A percentile compares a stretch with the other conserved stretches of the same genome.
Evolutionary conservation across 2,888 invertebrate species (phyloP).

Genomic region (Ophion ellenae): DNA sequence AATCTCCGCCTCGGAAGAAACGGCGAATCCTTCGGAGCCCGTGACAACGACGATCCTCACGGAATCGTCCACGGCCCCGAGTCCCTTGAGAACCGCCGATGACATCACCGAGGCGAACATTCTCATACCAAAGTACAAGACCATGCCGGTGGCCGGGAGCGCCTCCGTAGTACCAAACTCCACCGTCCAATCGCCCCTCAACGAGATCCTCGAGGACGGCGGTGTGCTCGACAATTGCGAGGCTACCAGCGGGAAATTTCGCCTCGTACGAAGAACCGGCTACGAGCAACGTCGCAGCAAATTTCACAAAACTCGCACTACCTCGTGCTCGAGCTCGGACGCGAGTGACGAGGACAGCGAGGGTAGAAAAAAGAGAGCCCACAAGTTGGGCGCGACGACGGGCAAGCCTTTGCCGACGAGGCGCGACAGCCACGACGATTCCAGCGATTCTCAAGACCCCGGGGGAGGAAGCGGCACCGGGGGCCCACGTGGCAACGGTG

Average conservation of each 20-base stretch:
- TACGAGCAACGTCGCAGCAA: slow-evolving; percentile 88
- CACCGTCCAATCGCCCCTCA: slow-evolving; percentile 85
- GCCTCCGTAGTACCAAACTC: slow-evolving; percentile 78
- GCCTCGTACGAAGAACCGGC: slow-evolving; percentile 76
- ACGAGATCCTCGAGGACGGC: slow-evolving; percentile 89
- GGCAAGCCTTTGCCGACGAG: slow-evolving; percentile 87
- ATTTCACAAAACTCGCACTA: slow-evolving; percentile 90
- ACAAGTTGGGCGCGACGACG: slow-evolving; percentile 88
- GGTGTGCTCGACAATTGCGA: slow-evolving; percentile 78
- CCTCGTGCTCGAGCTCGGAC: slow-evolving; percentile 97
- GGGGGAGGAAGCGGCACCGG: slow-evolving; percentile 84
- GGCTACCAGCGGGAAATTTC: slow-evolving; percentile 72
- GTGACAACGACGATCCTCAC: slow-evolving; percentile 84
- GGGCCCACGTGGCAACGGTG: slow-evolving; percentile 78
- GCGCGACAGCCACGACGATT: slow-evolving; percentile 93
- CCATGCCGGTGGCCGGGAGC: slow-evolving; percentile 86
- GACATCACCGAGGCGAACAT: slow-evolving; percentile 77
- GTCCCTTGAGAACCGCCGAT: slow-evolving; percentile 84
- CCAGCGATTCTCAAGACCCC: slow-evolving; percentile 93
- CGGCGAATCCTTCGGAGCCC: slow-evolving; percentile 40
- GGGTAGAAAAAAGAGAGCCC: slow-evolving; percentile 91
- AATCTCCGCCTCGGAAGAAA: background rate
- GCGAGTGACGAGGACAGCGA: slow-evolving; percentile 95
- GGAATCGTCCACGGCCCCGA: slow-evolving; percentile 85
- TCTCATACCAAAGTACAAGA: slow-evolving; percentile 85